Conservation (phyloP, 2,797 vertebrate genomes). For the Craterocephalus amniculus region DNA sequence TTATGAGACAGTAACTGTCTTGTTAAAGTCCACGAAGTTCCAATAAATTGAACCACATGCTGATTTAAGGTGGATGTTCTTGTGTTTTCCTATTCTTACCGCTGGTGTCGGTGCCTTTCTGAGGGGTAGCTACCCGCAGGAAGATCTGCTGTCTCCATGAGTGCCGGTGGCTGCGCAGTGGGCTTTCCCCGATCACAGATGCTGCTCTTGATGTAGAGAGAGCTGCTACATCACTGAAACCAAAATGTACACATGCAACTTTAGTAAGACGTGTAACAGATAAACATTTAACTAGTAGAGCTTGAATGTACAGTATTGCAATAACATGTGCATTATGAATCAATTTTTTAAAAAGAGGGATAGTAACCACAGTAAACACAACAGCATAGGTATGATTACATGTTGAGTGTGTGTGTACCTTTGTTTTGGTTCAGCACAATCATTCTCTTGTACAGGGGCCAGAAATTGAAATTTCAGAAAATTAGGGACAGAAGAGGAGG, state of each 20-base stretch:
- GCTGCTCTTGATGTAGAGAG: conserved; percentile 76
- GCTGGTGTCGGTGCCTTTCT: conserved; percentile 88
- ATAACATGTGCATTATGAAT: neutral
- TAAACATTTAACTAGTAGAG: neutral
- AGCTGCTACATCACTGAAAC: conserved; percentile 88
- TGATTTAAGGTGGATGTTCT: neutral
- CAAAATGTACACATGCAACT: conserved; percentile 25
- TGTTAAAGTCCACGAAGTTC: no score
- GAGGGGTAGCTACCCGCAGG: conserved; percentile 94
- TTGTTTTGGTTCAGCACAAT: conserved; percentile 85
- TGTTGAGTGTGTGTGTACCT: conserved; percentile 84
- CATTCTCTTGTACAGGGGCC: conserved; percentile 95
- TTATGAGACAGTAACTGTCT: no score
- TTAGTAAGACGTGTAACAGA: neutral
- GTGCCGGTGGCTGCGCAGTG: conserved; percentile 87
- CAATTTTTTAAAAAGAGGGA: neutral
- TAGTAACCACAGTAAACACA: neutral
- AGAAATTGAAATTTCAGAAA: conserved; percentile 99
- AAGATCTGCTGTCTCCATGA: conserved; percentile 99
- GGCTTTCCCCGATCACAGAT: conserved; percentile 78
- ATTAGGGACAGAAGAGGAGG: conserved; percentile 98
- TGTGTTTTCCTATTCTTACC: conserved; percentile 54
- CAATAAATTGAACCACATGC: no score
- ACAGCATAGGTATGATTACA: neutral
- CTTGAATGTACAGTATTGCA: neutral